Evolutionary conservation across 2,888 invertebrate genomes (phyloP).

Genomic region (Tiliacea citrago): DNA sequence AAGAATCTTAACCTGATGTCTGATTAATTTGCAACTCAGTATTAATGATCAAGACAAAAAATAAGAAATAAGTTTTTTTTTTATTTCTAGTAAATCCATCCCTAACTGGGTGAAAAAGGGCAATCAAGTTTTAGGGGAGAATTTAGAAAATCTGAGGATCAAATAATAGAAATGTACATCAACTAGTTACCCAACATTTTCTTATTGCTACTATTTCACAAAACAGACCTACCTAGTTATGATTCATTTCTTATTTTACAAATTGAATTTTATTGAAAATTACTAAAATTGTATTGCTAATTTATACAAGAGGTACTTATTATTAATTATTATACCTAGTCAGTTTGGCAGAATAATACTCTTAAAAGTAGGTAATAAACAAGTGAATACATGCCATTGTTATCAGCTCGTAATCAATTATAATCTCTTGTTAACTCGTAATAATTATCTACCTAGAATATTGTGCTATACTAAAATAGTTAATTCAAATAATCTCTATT

Average conservation of each 20-base stretch:
- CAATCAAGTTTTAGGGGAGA: no score
- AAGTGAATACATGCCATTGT: neutral
- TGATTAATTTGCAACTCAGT: no score
- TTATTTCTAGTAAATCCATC: no score
- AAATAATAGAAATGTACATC: neutral
- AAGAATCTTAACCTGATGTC: no score
- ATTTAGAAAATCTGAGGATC: neutral
- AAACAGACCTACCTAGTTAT: neutral
- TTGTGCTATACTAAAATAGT: neutral
- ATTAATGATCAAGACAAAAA: neutral
- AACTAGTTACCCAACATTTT: no score
- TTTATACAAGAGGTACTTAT: no score
- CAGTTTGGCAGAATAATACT: neutral
- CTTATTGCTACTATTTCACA: no score
- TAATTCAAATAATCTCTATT: neutral
- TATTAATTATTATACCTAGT: neutral
- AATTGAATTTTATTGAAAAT: neutral
- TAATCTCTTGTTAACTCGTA: neutral
- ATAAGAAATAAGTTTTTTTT: neutral
- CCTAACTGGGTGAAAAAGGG: no score
- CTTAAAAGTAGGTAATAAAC: neutral
- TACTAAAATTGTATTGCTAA: neutral
- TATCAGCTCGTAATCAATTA: neutral
- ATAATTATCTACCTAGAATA: neutral
- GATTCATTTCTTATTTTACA: neutral